phyloP scores from a whole-genome alignment of 2,113 vertebrate genomes.

The Lathamus discolor region DNA sequence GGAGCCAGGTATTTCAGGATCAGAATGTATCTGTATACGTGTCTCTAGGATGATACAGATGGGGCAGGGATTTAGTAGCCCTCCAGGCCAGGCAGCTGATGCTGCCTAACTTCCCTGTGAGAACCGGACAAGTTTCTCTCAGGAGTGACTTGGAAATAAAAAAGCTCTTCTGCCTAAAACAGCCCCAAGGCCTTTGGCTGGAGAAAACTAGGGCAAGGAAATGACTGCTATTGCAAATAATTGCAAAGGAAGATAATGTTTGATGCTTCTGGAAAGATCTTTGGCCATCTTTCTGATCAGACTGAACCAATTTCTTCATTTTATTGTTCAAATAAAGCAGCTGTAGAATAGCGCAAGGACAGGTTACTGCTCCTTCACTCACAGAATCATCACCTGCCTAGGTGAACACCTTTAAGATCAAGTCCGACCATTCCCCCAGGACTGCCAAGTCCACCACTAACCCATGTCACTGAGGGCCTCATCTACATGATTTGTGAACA shows the following conservation, averaged over 20 bases:
- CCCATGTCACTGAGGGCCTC: not conserved
- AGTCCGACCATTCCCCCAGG: not conserved
- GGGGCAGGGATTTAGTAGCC: not conserved
- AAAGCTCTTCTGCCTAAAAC: not conserved
- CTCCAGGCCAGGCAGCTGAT: not conserved
- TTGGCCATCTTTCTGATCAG: not conserved
- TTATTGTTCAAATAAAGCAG: not conserved
- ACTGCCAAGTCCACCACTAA: not conserved
- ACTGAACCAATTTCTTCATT: not conserved
- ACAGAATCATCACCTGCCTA: not conserved
- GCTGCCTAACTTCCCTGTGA: not conserved
- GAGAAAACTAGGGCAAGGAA: not conserved
- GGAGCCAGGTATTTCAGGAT: not conserved
- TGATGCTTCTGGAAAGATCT: not conserved
- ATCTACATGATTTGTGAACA: not conserved
- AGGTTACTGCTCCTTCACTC: rapidly evolving
- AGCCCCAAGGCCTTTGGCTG: not conserved
- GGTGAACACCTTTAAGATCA: not conserved
- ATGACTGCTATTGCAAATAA: not conserved
- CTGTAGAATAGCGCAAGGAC: not conserved
- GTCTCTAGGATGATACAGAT: not conserved
- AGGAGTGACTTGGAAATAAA: not conserved
- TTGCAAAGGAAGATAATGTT: not conserved
- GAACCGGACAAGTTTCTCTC: not conserved
- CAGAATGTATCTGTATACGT: not conserved